These are phyloP conservation scores for Cartodere bifasciata DNA, from an alignment of 2,888 invertebrate genomes.

Conservation along the genomic window DNA sequence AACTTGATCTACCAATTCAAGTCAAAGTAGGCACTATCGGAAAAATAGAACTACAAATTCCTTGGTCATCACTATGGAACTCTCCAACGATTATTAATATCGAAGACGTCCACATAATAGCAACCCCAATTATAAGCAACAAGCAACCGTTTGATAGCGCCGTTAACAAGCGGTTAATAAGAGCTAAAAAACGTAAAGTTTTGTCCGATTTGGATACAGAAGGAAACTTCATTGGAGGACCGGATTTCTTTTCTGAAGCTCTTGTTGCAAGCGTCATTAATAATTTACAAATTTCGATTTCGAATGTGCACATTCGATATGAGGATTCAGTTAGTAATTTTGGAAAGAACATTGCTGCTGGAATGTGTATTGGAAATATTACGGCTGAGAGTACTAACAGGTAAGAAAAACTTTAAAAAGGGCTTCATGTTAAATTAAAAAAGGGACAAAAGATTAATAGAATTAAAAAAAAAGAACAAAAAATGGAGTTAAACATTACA, in stretches of 20 bases:
- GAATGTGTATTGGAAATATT: slow-evolving; percentile 62
- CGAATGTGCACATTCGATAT: slow-evolving; percentile 69
- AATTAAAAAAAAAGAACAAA: no score
- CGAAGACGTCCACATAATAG: slow-evolving; percentile 65
- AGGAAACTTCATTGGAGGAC: slow-evolving; percentile 46
- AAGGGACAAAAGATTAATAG: no score
- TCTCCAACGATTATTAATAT: slow-evolving; percentile 60
- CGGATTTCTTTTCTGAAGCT: slow-evolving; percentile 57
- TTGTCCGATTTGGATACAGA: slow-evolving; percentile 53
- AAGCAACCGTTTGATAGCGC: slow-evolving; percentile 58
- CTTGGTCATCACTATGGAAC: slow-evolving; percentile 64
- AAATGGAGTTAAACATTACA: no score
- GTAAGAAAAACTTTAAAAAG: slow-evolving; percentile 39
- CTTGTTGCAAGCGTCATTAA: slow-evolving; percentile 64
- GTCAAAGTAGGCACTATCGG: slow-evolving; percentile 72
- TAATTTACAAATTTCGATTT: slow-evolving; percentile 65
- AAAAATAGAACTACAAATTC: slow-evolving; percentile 59
- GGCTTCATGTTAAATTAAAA: no score
- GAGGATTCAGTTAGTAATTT: slow-evolving; percentile 61
- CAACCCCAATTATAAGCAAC: slow-evolving; percentile 57
- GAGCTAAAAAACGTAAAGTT: slow-evolving; percentile 60
- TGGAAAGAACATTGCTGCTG: slow-evolving; percentile 56
- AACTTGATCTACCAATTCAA: slow-evolving; percentile 67
- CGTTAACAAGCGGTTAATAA: slow-evolving; percentile 54
- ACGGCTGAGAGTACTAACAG: slow-evolving; percentile 71